Conservation (phyloP, 2,113 vertebrate species). For the Pitta sordida region DNA sequence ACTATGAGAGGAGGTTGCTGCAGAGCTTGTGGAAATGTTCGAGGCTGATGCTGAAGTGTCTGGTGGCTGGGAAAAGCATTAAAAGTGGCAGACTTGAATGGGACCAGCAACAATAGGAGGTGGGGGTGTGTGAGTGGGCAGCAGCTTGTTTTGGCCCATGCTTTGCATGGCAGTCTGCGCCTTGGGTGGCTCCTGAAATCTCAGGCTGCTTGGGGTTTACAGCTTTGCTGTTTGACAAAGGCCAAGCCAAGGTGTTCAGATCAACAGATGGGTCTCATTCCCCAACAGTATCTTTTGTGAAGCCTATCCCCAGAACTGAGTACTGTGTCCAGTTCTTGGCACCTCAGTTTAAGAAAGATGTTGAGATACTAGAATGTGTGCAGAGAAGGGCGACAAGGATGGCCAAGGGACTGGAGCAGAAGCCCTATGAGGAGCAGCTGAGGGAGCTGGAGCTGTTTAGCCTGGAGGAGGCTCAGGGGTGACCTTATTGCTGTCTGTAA, state of each 20-base stretch:
- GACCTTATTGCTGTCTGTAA: too few relatives aligned
- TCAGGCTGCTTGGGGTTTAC: rapidly evolving
- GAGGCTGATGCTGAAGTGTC: background rate
- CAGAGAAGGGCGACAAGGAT: too few relatives aligned
- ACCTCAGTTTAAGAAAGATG: too few relatives aligned
- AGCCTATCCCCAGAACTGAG: background rate
- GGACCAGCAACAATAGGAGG: background rate
- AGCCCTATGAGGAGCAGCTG: too few relatives aligned
- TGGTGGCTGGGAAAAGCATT: background rate
- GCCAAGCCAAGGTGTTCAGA: background rate
- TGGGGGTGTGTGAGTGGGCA: background rate
- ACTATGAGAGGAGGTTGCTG: background rate
- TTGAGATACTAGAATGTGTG: too few relatives aligned
- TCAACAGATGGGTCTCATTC: background rate
- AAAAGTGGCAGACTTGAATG: background rate
- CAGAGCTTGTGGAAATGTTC: background rate
- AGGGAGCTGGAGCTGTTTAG: too few relatives aligned
- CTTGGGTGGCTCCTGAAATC: background rate
- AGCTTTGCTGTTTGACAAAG: background rate
- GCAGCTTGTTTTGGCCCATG: background rate
- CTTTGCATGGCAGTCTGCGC: background rate
- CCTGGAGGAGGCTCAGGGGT: too few relatives aligned
- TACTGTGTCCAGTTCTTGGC: too few relatives aligned
- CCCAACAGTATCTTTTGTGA: background rate
- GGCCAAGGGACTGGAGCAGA: too few relatives aligned